Evolutionary conservation across 2,113 vertebrate genomes (phyloP).

Genomic region (Eleginops maclovinus): DNA sequence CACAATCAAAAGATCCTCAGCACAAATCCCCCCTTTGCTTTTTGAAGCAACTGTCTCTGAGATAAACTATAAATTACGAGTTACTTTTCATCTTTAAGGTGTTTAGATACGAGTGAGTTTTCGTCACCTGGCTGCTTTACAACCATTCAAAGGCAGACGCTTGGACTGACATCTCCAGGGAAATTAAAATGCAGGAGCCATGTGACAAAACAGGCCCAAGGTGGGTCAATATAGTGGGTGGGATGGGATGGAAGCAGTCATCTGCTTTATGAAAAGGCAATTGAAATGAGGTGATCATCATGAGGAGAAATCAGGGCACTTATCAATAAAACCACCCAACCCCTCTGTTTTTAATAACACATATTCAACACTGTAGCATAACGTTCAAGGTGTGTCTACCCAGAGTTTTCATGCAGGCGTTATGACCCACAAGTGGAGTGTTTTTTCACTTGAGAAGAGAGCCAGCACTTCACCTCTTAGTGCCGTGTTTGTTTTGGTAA

Average conservation of each 20-base stretch:
- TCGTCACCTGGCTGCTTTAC: conserved; percentile 39
- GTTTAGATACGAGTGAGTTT: conserved; percentile 24
- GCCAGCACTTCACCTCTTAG: conserved; percentile 26
- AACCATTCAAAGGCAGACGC: conserved; percentile 47
- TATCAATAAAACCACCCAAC: conserved; percentile 1
- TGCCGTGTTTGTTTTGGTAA: conserved; percentile 42
- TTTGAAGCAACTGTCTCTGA: not conserved
- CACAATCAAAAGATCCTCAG: not conserved
- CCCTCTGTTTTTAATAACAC: not conserved
- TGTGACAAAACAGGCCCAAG: conserved; percentile 23
- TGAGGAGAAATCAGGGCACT: conserved; percentile 4
- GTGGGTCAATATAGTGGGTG: conserved; percentile 38
- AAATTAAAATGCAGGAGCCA: conserved; percentile 57
- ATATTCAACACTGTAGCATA: not conserved
- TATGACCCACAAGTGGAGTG: not conserved
- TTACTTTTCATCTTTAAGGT: conserved; percentile 14
- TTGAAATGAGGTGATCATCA: conserved; percentile 28
- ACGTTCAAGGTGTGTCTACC: not conserved
- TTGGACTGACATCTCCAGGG: conserved; percentile 33
- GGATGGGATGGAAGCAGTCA: conserved; percentile 18
- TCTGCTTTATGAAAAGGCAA: conserved; percentile 33
- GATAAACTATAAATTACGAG: conserved; percentile 10
- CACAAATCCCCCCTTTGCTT: conserved; percentile 7
- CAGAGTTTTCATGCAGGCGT: conserved; percentile 3
- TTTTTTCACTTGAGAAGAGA: conserved; percentile 18